Base-by-base conservation (phyloP, 1,140 invertebrate genomes). In the Adoxophyes honmai region DNA sequence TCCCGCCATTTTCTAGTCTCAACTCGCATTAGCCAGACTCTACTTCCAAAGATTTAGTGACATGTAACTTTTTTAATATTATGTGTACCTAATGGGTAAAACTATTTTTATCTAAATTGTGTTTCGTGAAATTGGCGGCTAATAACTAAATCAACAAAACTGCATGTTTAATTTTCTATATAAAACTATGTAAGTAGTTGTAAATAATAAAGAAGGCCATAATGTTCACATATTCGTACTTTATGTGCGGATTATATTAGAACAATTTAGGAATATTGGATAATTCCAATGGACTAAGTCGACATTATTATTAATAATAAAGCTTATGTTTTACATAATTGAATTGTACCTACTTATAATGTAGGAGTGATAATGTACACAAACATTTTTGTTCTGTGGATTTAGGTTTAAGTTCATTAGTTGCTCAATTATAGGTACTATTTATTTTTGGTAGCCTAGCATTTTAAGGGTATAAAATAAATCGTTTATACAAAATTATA, bases 331-430 rank as follows among this genome's bases (percentile, higher is more conserved):
- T 58, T 58, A 58, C 57, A 58, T 58, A 59, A 53, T 4, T 58
- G 8, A 60, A 55, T 52, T 58, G 64, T 75, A 68, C 70, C 73
- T 75, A 73, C 73, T 34, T 57, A 55, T 62, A 28, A 55, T 33
- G 73, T 75, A 70, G 73, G 70, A 64, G 16, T 28, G 7, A 44
- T 21, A 64, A 48, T 62, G 68, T 71, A 76, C 65, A 68, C 70
- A 75, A 60, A 52, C 55, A 52, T 62, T 69, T 70, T 65, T 70
- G 65, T 69, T 70, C 21, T 28, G 21, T 28, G 21, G 2, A 2
- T 28, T 28, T 28, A 28, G 21, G 21, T 28, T 28, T 28, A 58
- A 51, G 16, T 35, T 36, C 56, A 44, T 61, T 59, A 65, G 38
- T 62, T 69, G 66, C 64, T 69, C 64, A 66, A 63, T 56, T 63